These are phyloP conservation scores for Pentalonia nigronervosa DNA, from an alignment of 1,140 invertebrate species.

Conservation along the genomic window DNA sequence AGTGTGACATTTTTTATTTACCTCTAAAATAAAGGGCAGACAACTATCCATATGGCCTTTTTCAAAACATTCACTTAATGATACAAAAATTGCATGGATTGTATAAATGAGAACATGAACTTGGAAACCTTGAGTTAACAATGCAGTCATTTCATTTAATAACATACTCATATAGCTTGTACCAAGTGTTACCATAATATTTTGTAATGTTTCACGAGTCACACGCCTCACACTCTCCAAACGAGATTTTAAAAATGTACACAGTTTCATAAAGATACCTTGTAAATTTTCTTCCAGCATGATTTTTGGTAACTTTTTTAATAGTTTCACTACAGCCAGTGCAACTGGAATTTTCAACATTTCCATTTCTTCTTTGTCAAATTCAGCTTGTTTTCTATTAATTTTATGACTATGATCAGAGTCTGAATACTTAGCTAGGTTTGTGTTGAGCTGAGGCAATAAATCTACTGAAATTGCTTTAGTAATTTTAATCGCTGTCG, in stretches of 20 bases:
- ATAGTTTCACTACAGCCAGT: conserved; percentile 87
- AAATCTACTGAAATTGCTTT: conserved; percentile 70
- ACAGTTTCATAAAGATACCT: conserved; percentile 88
- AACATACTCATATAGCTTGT: conserved; percentile 80
- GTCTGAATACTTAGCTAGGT: conserved; percentile 76
- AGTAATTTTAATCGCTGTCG: conserved; percentile 78
- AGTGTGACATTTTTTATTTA: conserved; percentile 64
- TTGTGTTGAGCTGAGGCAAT: conserved; percentile 73
- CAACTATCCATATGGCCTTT: conserved; percentile 80
- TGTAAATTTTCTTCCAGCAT: conserved; percentile 75
- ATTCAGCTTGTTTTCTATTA: conserved; percentile 72
- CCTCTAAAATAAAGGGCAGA: conserved; percentile 80
- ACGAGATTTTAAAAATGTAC: conserved; percentile 87
- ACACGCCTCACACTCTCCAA: conserved; percentile 85
- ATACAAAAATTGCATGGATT: conserved; percentile 81
- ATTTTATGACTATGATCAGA: conserved; percentile 79
- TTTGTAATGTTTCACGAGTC: conserved; percentile 86
- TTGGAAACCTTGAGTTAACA: conserved; percentile 90
- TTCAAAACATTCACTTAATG: conserved; percentile 73
- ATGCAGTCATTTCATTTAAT: conserved; percentile 80
- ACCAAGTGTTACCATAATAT: conserved; percentile 87
- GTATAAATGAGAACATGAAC: conserved; percentile 92
- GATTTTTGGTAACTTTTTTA: conserved; percentile 84
- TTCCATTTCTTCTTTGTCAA: conserved; percentile 84
- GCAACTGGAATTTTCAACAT: conserved; percentile 90